Evolutionary conservation across 2,113 vertebrate species (phyloP), one percentile per base, ranked within the genome.

Genomic region (Ailuropoda melanoleuca): DNA sequence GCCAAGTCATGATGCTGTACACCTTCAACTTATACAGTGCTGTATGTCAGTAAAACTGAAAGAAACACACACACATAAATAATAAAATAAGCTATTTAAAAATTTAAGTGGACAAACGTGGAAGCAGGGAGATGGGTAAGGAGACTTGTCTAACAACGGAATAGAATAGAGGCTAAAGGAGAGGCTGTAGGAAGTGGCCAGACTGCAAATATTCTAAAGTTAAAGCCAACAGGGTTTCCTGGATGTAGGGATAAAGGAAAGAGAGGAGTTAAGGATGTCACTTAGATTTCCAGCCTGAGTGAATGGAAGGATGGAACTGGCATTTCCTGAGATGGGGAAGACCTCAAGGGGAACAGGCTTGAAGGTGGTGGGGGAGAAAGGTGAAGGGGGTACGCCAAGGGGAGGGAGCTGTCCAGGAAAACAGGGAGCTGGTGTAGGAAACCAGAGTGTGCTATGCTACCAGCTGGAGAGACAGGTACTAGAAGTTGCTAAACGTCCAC

Each of bases 191-290:
- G 12, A 93, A 88, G 29, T 80, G 68, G 15, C 26, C 58, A 85
- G 62, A 39, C 48, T 74, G 50, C 43, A 88, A 66, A 72, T 83
- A 31, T 90, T 86, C 80, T 93, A 56, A 56, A 58, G 21, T 29
- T 55, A 93, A 26, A 86, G 46, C 80, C 55, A 82, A 89, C 3
- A 74, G 43, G 39, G 86, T 64, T 96, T 97, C 84, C 50, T 66
- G 53, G 46, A 82, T 62, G 31, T 46, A 29, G 29, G 77, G 48
- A 60, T 92, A 85, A 94, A 94, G 48, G 93, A 85, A 93, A 94
- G n/a, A 82, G 34, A 97, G 24, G 46, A 92, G 53, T 85, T 48
- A 91, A 81, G 37, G 48, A 77, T 86, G 23, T 78, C 17, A 4
- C 43, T 34, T 46, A 66, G 43, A 37, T 64, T 96, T 92, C 93